Conservation (phyloP, 53 echinoderm and acorn worm species). For the Holothuria scabra region DNA sequence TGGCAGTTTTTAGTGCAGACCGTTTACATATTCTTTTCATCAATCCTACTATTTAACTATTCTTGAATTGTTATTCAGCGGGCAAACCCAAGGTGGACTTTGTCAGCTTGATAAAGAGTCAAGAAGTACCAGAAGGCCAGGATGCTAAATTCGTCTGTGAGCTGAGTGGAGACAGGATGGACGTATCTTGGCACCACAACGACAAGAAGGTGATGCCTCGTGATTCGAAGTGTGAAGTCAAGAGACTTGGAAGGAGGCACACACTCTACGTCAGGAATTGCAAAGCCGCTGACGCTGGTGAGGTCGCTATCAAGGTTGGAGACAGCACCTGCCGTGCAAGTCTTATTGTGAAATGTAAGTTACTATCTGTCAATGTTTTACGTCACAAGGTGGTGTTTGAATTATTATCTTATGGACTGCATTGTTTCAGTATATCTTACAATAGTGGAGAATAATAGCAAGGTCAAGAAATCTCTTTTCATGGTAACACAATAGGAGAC, state of each 20-base stretch:
- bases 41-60: not conserved
- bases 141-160: conserved; percentile 87
- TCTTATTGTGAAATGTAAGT: conserved; percentile 85
- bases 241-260: conserved; percentile 83
- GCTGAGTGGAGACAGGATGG: conserved; percentile 83
- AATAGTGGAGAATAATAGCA: too few relatives aligned
- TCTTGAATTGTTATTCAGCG: conserved; percentile 43
- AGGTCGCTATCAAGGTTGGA: conserved; percentile 76
- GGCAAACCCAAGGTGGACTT: conserved; percentile 95
- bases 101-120: conserved; percentile 75
- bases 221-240: conserved; percentile 84
- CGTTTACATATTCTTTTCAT: not conserved
- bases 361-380: too few relatives aligned
- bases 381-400: too few relatives aligned
- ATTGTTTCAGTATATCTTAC: too few relatives aligned
- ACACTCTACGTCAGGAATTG: conserved; percentile 83
- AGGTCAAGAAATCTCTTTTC: too few relatives aligned
- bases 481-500: too few relatives aligned
- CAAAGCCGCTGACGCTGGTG: conserved; percentile 75
- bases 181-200: conserved; percentile 77
- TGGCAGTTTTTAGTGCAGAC: too few relatives aligned
- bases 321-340: conserved; percentile 76
- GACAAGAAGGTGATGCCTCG: conserved; percentile 83
- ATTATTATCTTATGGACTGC: too few relatives aligned
- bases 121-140: conserved; percentile 80